Evolutionary conservation across 2,113 vertebrate species (phyloP).

Genomic region (Fulica atra): DNA sequence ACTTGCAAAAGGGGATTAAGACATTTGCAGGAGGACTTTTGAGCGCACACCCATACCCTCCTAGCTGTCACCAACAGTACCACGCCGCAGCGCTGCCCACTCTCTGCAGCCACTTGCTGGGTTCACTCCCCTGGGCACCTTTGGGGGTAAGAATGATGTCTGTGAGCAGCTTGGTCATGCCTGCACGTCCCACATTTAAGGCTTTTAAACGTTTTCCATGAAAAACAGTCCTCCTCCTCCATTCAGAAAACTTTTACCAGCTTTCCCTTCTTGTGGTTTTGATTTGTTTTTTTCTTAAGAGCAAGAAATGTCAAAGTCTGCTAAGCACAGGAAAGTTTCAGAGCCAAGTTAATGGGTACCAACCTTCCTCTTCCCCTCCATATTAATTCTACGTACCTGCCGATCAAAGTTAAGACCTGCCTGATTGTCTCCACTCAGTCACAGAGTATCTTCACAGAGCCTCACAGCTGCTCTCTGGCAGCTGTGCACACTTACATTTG

Average conservation of each 20-base stretch:
- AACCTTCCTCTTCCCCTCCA: not conserved
- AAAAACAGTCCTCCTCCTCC: not conserved
- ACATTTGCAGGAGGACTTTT: not conserved
- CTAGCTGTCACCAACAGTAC: not conserved
- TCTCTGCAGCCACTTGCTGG: conserved; percentile 54
- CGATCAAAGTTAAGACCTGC: not conserved
- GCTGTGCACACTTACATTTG: not conserved
- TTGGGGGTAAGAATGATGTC: too few relatives aligned
- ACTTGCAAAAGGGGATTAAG: not conserved
- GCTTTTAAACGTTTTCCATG: fast-evolving
- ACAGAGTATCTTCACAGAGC: not conserved
- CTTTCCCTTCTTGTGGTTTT: not conserved
- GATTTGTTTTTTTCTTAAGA: not conserved
- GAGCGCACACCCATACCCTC: too few relatives aligned
- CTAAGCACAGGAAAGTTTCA: not conserved
- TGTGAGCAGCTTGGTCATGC: too few relatives aligned
- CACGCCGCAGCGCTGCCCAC: not conserved
- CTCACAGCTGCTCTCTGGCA: not conserved
- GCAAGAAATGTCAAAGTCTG: not conserved
- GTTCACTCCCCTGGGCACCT: too few relatives aligned
- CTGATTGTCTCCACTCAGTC: not conserved
- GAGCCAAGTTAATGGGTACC: not conserved
- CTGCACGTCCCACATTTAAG: not conserved
- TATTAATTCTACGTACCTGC: not conserved
- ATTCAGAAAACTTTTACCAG: not conserved